Base-by-base conservation (phyloP, 1,140 invertebrate genomes). In the Monochamus saltuarius region DNA sequence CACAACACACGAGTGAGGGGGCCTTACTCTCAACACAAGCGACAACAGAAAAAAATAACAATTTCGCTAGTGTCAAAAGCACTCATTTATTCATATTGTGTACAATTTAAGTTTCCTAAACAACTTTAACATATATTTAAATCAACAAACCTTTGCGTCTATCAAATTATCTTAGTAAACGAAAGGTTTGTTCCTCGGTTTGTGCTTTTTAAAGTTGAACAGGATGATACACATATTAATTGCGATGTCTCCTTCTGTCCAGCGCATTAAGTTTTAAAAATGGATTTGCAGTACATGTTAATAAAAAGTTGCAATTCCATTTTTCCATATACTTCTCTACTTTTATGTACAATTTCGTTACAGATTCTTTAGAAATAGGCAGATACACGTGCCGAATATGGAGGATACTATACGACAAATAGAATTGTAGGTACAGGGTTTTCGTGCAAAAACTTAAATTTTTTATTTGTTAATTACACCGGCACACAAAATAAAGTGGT, bases 1-100 rank as follows among this genome's bases (percentile, higher is more conserved):
- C 73, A 75, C 70, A 75, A 75, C 73, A 75, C 72, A 74, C 72
- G 73, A 75, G 73, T 73, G 73, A 73, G 71, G 67, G 64, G 57
- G 56, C 42, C 46, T 40, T 42, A 61, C 67, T 51, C 62, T 65
- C 54, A 65, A 62, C 66, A 65, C 65, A 56, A 65, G 66, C 59
- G 59, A 46, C 22, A 29, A 29, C 22, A 6, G 22, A 29, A 29
- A n/a, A 6, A 29, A 29, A 29, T 29, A 29, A 29, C 22, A 29
- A 29, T 29, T 29, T 29, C 49, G 59, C 53, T 62, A 22, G 56
- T 64, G 62, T 64, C 56, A 64, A 64, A 64, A 64, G 62, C 42
- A 52, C 29, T 50, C 56, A 40, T 50, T 51, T 51, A 50, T 50
- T 59, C 47, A 56, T 54, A 54, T 14, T 56, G 53, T 56, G 53